Evolutionary conservation across 2,797 vertebrate genomes (phyloP), one percentile per base, ranked within the genome.

Genomic region (Manis pentadactyla): DNA sequence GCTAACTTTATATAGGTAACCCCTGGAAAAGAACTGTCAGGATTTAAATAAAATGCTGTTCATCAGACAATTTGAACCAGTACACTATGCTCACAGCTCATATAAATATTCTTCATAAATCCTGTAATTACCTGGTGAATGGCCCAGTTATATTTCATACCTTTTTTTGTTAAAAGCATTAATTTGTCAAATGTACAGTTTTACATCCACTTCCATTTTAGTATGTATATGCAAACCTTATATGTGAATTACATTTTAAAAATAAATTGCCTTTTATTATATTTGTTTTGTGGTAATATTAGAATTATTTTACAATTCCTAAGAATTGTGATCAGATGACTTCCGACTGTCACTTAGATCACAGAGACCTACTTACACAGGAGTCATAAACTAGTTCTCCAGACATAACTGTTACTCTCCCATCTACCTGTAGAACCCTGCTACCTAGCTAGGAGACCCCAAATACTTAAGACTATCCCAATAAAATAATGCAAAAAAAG

Each of bases 181-280:
- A 81, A 89, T 57, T 31, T 69, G 27, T 34, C 71, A 6, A 96
- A 87, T n/a, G 18, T 78, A 93, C 94, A 87, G 85, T 37, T 59
- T 93, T 73, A 78, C 0, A 89, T 51, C 78, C 69, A 49, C 1
- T 10, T 68, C 5, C 27, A 49, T 91, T 79, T 75, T 87, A n/a
- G 4, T 59, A 95, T 92, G 39, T 46, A 69, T 31, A 71, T 37
- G 27, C 5, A 95, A 69, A 81, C 6, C 21, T 46, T 27, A 25
- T n/a, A 37, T 39, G 7, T 64, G 85, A 82, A 78, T 23, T 71
- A 34, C 11, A 75, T 63, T 94, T 94, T 82, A 1, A 31, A 87
- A 95, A 77, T 82, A 84, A 78, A 68, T 81, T 88, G 89, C 0
- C 15, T 85, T 87, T 66, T 31, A 84, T 73, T 57, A 53, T 75